Evolutionary conservation across 2,888 invertebrate genomes (phyloP).

Genomic region (Rhorus exstirpatorius): DNA sequence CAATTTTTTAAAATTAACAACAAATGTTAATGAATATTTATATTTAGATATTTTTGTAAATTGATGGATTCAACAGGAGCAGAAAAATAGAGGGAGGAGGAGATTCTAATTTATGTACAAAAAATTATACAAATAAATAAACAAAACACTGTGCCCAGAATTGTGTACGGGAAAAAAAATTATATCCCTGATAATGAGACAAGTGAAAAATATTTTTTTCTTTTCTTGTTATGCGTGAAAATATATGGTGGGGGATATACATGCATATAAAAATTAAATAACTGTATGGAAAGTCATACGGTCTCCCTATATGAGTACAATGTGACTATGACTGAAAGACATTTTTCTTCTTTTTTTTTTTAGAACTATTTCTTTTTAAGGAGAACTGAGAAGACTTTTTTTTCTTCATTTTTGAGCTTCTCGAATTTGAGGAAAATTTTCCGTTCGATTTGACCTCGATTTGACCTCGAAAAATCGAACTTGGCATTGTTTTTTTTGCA

Average conservation of each 20-base stretch:
- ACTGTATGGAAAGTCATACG: conserved; percentile 78
- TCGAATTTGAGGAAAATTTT: no score
- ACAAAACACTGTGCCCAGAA: conserved; percentile 76
- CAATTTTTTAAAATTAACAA: conserved; percentile 5
- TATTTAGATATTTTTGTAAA: conserved; percentile 4
- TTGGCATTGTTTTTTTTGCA: no score
- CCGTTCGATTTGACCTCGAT: no score
- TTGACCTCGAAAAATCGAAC: no score
- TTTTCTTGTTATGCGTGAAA: conserved; percentile 3
- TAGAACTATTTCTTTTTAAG: no score
- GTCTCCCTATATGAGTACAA: conserved; percentile 83
- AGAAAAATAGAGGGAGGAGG: conserved; percentile 40
- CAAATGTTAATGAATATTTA: no score
- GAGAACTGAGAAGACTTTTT: no score
- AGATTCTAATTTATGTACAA: conserved; percentile 80
- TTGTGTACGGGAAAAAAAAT: conserved; percentile 65
- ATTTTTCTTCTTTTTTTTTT: conserved; percentile 54
- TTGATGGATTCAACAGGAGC: conserved; percentile 33
- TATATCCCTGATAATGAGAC: no score
- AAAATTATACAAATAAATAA: conserved; percentile 80
- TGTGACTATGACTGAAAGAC: conserved; percentile 81
- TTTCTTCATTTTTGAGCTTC: no score
- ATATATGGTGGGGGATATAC: conserved; percentile 9
- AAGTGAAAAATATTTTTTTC: not conserved
- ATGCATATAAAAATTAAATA: conserved; percentile 50